A percentile compares a stretch with the other conserved stretches of the same genome.
phyloP scores from a whole-genome alignment of 2,797 vertebrate genomes.

The Cirrhinus molitorella region DNA sequence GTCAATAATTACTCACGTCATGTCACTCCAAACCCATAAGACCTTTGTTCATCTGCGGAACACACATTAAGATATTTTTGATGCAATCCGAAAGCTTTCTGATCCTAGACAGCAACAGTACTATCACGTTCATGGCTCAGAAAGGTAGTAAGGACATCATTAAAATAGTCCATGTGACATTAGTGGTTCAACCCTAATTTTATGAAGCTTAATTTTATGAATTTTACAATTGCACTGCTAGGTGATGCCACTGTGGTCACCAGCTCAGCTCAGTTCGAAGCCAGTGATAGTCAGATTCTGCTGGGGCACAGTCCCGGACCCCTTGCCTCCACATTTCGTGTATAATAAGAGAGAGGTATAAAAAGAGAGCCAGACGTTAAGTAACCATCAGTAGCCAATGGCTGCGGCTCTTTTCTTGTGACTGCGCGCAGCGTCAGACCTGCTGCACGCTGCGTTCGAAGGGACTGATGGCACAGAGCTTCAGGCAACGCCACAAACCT shows the following conservation, averaged over 20 bases:
- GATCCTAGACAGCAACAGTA: no score
- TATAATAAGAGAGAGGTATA: conserved; percentile 18
- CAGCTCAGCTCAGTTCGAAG: background rate
- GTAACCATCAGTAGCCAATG: conserved; percentile 35
- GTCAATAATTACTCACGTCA: background rate
- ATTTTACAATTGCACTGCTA: background rate
- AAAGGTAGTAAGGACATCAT: background rate
- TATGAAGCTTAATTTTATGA: no score
- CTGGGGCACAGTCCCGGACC: no score
- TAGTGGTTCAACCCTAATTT: background rate
- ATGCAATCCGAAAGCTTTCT: no score
- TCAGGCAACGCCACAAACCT: conserved; percentile 22
- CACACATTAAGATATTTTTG: background rate
- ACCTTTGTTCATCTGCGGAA: background rate
- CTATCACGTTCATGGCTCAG: background rate
- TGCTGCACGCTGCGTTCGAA: conserved; percentile 1
- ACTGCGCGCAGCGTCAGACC: conserved; percentile 34
- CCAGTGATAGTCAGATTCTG: background rate
- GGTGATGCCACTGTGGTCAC: background rate
- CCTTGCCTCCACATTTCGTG: background rate
- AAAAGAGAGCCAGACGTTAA: background rate
- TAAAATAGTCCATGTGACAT: background rate
- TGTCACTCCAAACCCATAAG: background rate
- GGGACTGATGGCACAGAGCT: background rate
- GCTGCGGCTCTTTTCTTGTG: conserved; percentile 1